Evolutionary conservation across 2,113 vertebrate genomes (phyloP).

Genomic region (Oryzias curvinotus): DNA sequence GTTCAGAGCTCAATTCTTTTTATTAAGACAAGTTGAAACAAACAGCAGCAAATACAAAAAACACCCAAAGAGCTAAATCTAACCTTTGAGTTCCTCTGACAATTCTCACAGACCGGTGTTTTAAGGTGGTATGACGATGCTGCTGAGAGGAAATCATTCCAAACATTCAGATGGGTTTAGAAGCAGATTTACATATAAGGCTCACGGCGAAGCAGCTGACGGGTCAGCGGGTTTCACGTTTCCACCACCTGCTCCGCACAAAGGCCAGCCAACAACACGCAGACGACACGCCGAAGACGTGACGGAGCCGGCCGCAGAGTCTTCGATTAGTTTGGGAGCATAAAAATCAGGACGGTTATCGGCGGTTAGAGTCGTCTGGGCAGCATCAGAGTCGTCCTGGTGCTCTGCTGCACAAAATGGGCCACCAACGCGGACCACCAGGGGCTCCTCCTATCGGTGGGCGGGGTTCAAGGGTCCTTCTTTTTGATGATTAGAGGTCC

Average conservation of each 20-base stretch:
- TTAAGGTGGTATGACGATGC: neutral
- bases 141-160: constrained; percentile 11
- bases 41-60: constrained; percentile 48
- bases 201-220: constrained; percentile 17
- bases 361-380: neutral
- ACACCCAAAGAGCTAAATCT: constrained; percentile 39
- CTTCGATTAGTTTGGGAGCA: neutral
- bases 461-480: constrained; percentile 69
- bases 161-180: constrained; percentile 43
- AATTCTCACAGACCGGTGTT: too few species aligned
- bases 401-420: neutral
- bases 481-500: constrained; percentile 82
- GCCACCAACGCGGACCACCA: neutral
- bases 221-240: neutral
- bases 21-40: constrained; percentile 61
- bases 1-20: constrained; percentile 35
- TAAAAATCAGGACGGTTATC: constrained; percentile 1
- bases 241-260: constrained; percentile 27
- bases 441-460: neutral
- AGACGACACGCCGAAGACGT: neutral
- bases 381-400: neutral
- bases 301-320: constrained; percentile 13
- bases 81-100: constrained; percentile 3
- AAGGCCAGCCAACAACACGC: neutral
- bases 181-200: constrained; percentile 28